phyloP scores from a whole-genome alignment of 2,113 vertebrate species.

The Burhinus oedicnemus region DNA sequence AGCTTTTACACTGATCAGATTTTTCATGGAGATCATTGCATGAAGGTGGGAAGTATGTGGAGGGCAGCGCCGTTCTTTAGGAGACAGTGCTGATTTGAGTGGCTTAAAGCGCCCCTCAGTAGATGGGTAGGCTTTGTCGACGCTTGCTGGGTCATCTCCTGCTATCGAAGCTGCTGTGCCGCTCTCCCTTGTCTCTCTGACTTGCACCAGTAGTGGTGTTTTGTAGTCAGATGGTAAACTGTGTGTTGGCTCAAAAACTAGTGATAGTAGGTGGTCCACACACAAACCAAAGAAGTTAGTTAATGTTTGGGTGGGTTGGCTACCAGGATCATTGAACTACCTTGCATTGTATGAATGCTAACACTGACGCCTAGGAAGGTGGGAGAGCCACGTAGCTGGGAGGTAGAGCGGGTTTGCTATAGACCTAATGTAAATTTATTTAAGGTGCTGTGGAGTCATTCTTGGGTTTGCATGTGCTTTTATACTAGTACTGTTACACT shows the following conservation, averaged over 20 bases:
- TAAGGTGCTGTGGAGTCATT: background rate
- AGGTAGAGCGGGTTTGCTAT: background rate
- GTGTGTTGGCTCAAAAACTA: background rate
- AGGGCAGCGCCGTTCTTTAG: background rate
- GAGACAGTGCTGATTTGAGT: background rate
- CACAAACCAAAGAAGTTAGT: background rate
- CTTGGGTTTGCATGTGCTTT: background rate
- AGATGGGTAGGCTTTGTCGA: background rate
- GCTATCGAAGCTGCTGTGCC: background rate
- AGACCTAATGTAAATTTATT: background rate
- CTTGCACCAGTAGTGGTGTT: background rate
- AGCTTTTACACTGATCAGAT: background rate
- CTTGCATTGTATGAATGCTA: background rate
- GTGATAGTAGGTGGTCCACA: background rate
- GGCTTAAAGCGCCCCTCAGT: background rate
- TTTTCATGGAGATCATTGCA: background rate
- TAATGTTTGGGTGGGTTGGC: background rate
- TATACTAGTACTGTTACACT: accelerated
- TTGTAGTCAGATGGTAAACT: background rate
- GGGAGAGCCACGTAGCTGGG: background rate
- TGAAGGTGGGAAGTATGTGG: background rate
- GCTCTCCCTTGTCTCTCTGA: background rate
- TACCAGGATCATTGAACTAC: background rate
- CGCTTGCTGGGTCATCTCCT: background rate
- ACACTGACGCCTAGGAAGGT: accelerated